phyloP scores from a whole-genome alignment of 2,888 invertebrate species.

The Sarcophaga subvicina region DNA sequence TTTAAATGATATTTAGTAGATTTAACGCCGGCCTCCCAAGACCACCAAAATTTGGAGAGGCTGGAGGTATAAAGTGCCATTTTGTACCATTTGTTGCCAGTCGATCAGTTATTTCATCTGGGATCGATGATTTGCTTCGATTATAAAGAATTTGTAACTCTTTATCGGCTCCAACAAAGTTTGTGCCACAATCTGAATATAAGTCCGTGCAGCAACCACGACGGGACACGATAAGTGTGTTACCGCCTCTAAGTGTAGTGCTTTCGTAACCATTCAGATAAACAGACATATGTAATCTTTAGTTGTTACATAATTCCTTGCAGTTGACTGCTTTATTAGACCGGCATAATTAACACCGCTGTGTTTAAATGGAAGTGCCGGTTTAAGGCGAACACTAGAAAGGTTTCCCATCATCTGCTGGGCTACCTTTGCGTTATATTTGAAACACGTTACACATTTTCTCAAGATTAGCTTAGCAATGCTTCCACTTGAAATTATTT shows the following conservation, averaged over 20 bases:
- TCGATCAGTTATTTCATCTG: constrained; percentile 1
- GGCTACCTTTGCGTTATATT: constrained; percentile 30
- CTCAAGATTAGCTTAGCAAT: constrained; percentile 38
- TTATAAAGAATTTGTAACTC: constrained; percentile 47
- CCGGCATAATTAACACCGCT: background rate
- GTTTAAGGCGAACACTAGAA: constrained; percentile 62
- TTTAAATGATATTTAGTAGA: constrained; percentile 57
- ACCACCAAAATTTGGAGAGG: constrained; percentile 61
- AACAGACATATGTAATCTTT: constrained; percentile 68
- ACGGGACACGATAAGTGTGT: constrained; percentile 45
- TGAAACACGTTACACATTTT: constrained; percentile 43
- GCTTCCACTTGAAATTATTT: constrained; percentile 41
- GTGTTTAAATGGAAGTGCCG: background rate
- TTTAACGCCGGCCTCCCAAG: constrained; percentile 55
- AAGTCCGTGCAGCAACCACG: constrained; percentile 57
- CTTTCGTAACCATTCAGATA: constrained; percentile 64
- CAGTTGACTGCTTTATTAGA: constrained; percentile 1
- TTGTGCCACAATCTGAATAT: constrained; percentile 56
- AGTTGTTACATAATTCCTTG: constrained; percentile 30
- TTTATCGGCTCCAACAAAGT: constrained; percentile 52
- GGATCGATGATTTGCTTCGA: constrained; percentile 54
- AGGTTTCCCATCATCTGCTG: constrained; percentile 42
- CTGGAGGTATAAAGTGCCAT: constrained; percentile 61
- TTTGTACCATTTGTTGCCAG: constrained; percentile 22
- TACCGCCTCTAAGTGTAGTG: constrained; percentile 67